phyloP scores from a whole-genome alignment of 2,113 vertebrate species.

The Proteles cristata region DNA sequence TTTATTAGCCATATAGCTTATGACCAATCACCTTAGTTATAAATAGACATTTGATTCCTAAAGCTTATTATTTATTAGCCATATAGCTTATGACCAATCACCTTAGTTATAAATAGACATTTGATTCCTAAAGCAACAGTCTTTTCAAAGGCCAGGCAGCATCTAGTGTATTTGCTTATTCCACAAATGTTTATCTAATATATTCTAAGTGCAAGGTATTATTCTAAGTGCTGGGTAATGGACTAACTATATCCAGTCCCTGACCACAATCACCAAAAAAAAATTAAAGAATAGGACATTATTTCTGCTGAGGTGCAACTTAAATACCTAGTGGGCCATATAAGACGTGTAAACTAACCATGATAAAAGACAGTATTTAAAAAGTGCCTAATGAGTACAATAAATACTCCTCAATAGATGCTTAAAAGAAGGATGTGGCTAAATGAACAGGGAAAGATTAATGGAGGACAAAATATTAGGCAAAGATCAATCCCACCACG shows the following conservation, averaged over 20 bases:
- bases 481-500: not conserved
- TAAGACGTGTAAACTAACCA: constrained; percentile 19
- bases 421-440: not conserved
- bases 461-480: not conserved
- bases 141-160: not conserved
- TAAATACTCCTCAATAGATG: not conserved
- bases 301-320: not conserved
- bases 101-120: not conserved
- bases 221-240: not conserved
- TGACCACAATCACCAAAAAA: not conserved
- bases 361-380: not conserved
- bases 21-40: not conserved
- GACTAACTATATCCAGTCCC: not conserved
- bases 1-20: not conserved
- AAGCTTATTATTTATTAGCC: not conserved
- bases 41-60: not conserved
- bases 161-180: not conserved
- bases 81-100: not conserved
- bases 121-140: not conserved
- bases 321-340: not conserved
- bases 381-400: not conserved
- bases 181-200: not conserved
- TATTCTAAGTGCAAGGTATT: constrained; percentile 69
- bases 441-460: not conserved
- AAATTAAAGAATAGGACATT: not conserved